Base-by-base conservation (phyloP, 2,797 vertebrate species). In the Neostethus bicornis region DNA sequence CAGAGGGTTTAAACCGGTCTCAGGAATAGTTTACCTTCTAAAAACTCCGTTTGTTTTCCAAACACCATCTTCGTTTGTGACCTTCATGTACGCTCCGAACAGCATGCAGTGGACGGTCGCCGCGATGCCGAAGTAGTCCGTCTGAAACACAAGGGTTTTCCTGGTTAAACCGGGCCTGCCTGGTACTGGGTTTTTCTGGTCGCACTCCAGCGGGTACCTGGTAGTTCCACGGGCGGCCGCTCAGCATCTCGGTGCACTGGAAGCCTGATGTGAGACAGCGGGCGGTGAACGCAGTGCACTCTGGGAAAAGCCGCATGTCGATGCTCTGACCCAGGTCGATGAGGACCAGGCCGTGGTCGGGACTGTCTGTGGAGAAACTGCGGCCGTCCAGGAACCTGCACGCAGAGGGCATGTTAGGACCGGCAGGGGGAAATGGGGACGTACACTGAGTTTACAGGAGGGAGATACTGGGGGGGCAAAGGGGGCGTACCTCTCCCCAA, bases 321-420 rank as follows among this genome's bases (percentile, higher is more conserved):
- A 99, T 94, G 73, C 95, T 95, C 88, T 98, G 96, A 0, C 96
- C 96, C 34, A 98, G 73, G 86, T 99, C 97, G 20, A 97, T 91
- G 53, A 99, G 89, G 0, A 92, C 91, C 55, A 99, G 82, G 49
- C 95, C 96, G 0, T 95, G 93, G 65, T 93, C 89, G 19, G 90
- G 16, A 45, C 82, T 80, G 0, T 95, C 94, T 0, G 81, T 52
- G 3, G 92, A 86, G 1, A 93, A 92, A 0, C 71, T 38, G 29
- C 82, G 79, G 0, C 93, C 92, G 38, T 96, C 93, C 86, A 96
- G 67, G 88, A 98, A 96, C 83, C 97, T 99, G 70, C 28, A 10
- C n/a, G n/a, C n/a, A n/a, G n/a, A n/a, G n/a, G n/a, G n/a, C n/a
- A n/a, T n/a, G n/a, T n/a, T n/a, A n/a, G n/a, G n/a, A n/a, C n/a